A percentile compares a stretch with the other conserved stretches of the same genome.
phyloP scores from a whole-genome alignment of 2,797 vertebrate species.

The Sciurus carolinensis region DNA sequence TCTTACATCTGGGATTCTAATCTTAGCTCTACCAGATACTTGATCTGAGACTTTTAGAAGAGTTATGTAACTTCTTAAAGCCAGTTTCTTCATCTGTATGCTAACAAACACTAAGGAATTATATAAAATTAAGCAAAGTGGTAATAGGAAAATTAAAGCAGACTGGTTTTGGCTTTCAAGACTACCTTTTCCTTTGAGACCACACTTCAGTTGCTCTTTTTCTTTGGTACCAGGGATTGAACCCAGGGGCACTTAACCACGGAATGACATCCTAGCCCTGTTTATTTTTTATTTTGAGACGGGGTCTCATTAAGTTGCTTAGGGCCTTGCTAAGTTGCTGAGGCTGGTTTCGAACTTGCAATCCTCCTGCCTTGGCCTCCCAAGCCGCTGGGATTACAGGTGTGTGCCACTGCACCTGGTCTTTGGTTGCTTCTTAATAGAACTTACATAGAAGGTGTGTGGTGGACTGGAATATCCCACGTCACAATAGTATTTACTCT shows the following conservation, averaged over 20 bases:
- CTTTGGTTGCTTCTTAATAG: neutral
- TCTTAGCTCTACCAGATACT: neutral
- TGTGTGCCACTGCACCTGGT: neutral
- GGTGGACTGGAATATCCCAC: neutral
- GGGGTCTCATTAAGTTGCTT: too few relatives aligned
- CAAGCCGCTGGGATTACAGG: too few relatives aligned
- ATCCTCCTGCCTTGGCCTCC: too few relatives aligned
- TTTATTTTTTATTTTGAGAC: too few relatives aligned
- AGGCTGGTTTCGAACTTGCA: neutral
- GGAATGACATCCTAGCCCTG: too few relatives aligned
- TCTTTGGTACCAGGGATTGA: too few relatives aligned
- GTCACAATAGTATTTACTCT: neutral
- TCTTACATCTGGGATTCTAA: neutral
- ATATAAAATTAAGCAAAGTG: neutral
- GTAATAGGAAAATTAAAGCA: slow-evolving; percentile 3
- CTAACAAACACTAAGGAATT: slow-evolving; percentile 11
- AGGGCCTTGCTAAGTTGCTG: too few relatives aligned
- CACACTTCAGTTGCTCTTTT: neutral
- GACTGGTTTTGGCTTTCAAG: slow-evolving; percentile 1
- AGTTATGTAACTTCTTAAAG: neutral
- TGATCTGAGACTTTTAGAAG: neutral
- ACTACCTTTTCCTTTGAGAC: slow-evolving; percentile 31
- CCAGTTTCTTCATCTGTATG: neutral
- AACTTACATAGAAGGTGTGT: neutral
- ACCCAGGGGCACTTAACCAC: too few relatives aligned